Base-by-base conservation (phyloP, 1,140 invertebrate genomes). In the Ladona fulva region DNA sequence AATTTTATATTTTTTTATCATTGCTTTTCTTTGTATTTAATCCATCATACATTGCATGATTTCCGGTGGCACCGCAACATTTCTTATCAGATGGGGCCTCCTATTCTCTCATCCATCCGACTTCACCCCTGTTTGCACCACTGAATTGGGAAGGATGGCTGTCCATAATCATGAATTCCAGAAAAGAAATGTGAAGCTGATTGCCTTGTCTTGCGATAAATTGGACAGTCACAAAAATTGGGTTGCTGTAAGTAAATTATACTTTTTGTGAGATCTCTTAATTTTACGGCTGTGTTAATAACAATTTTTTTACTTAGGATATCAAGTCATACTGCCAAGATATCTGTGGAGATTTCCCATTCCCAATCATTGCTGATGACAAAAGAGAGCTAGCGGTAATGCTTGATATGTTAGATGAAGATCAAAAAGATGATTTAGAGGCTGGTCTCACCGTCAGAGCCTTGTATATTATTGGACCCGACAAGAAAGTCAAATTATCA, bases 51-150 rank as follows among this genome's bases (percentile, higher is more conserved):
- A 73, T 37, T 66, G 76, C 24, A 29, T 19, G 73, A n/a, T 37
- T 77, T 79, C 1, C 29, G 1, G 29, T 37, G 1, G 29, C 29
- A 37, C 8, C 29, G 29, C 29, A 8, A 1, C 8, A 1, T 37
- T 5, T 5, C 8, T 8, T 8, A 37, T 0, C 81, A 96, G 94
- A 76, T 97, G 95, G 95, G 90, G 91, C 0, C 90, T 97, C 74
- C 82, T 97, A 0, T 97, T 97, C 84, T 97, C 95, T 0, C 96
- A 98, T 85, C 96, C 96, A 0, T 91, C 93, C 24, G 96, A 97
- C 84, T 97, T 94, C 83, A 97, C 96, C 0, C 96, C 96, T 19
- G 96, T 98, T 0, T 97, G 96, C 83, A 97, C 96, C 12, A 98
- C 96, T 0, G 96, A 98, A 85, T 84, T 98, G 79, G 94, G 92